A percentile compares a stretch with the other conserved stretches of the same genome.
Conservation (phyloP, 2,888 invertebrate genomes). For the Dexiosoma caninum region DNA sequence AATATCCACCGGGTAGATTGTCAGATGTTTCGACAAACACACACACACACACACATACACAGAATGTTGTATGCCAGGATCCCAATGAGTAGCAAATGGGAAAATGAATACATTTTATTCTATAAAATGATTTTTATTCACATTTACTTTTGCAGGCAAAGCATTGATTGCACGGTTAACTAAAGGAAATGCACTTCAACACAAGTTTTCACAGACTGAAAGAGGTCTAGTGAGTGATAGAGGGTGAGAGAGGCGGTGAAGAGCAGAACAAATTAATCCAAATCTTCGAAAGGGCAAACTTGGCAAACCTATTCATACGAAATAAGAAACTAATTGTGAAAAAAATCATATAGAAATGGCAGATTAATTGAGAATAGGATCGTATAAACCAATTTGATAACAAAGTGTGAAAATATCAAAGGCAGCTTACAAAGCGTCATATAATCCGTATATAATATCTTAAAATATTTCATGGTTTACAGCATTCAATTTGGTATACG, state of each 20-base stretch:
- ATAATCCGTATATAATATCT: not conserved
- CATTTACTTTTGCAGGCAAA: slow-evolving; percentile 13
- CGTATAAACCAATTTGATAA: slow-evolving; percentile 1
- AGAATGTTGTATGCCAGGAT: not conserved
- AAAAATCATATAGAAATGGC: not conserved
- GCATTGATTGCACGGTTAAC: slow-evolving; percentile 15
- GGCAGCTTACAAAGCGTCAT: not conserved
- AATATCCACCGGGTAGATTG: slow-evolving; percentile 59
- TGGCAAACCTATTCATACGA: not conserved
- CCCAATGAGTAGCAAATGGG: slow-evolving; percentile 17
- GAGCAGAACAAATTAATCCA: not conserved
- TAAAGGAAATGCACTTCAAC: not conserved
- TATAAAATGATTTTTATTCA: slow-evolving; percentile 20
- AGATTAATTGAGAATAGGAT: not conserved
- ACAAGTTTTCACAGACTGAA: not conserved
- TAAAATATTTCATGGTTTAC: too few relatives aligned
- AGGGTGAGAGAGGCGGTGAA: too few relatives aligned
- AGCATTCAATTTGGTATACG: too few relatives aligned
- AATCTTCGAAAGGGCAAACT: not conserved
- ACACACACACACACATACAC: not conserved
- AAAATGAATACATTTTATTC: slow-evolving; percentile 2
- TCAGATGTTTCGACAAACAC: not conserved
- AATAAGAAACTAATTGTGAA: slow-evolving; percentile 24
- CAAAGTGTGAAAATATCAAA: not conserved
- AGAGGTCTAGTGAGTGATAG: not conserved